These are phyloP conservation scores for Solen grandis DNA, from an alignment of 1,140 invertebrate species.

Conservation along the genomic window DNA sequence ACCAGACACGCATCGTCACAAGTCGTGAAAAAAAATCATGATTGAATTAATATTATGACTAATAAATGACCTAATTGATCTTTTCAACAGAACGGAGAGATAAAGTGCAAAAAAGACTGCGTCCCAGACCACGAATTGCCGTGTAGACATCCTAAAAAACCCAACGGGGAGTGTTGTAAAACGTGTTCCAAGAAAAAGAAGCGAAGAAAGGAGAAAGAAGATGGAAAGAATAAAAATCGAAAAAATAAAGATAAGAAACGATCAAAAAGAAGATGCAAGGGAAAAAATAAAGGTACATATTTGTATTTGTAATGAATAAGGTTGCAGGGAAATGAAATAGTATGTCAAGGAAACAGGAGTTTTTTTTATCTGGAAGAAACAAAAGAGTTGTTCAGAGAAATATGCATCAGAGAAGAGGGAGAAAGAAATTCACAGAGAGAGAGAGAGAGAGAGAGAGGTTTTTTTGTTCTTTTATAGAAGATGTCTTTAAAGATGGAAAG, in stretches of 20 bases:
- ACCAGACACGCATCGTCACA: neutral
- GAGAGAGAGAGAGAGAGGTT: no score
- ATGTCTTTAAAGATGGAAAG: no score
- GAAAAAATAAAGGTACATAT: conserved; percentile 21
- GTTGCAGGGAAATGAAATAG: no score
- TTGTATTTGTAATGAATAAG: no score
- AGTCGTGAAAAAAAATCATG: neutral
- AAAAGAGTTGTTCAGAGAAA: no score
- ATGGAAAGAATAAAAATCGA: neutral
- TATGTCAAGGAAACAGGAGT: no score
- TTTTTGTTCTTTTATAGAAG: no score
- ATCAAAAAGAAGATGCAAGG: conserved; percentile 25
- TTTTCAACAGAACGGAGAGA: conserved; percentile 45
- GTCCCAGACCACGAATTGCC: conserved; percentile 46
- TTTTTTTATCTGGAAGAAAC: no score
- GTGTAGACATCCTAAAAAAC: conserved; percentile 36
- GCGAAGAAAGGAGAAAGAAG: conserved; percentile 3
- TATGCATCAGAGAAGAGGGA: no score
- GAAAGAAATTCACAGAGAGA: no score
- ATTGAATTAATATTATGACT: no score
- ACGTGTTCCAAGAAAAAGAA: conserved; percentile 11
- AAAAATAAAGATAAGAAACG: conserved; percentile 35
- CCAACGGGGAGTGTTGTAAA: conserved; percentile 39
- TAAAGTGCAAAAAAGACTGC: conserved; percentile 52
- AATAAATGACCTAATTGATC: no score